Evolutionary conservation across 2,797 vertebrate species (phyloP), one percentile per base, ranked within the genome.

Genomic region (Ctenopoma kingsleyae): DNA sequence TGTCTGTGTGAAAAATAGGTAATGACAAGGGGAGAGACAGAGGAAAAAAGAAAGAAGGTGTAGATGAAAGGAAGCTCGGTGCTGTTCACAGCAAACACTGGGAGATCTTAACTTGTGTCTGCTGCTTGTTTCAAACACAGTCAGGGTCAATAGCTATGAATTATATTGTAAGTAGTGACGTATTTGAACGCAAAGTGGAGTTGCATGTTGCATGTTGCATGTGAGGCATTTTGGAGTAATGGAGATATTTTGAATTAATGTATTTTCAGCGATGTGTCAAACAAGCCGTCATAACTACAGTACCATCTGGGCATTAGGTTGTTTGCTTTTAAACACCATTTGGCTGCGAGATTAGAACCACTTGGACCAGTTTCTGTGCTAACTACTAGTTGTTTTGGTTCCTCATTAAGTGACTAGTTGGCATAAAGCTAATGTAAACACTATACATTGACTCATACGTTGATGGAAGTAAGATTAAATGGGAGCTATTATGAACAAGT

Each of bases 61-160:
- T 27, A 49, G 74, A 79, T 85, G 56, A 76, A 71, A 80, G 53
- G 49, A 65, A 60, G 54, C 69, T 53, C 55, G 67, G 62, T 76
- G 78, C 56, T 62, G 0, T 75, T 86, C 54, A 65, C 67, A 32
- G 36, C 55, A 76, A 60, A 79, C 73, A 81, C 74, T 68, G 49
- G 48, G 32, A 71, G 62, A 58, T 25, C 15, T 67, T 40, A 40
- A 60, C 2, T 23, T 44, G 53, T 61, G 41, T 60, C 11, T 66
- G 0, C 22, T 15, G 52, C 69, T 66, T 69, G 50, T 63, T 68
- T 68, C 58, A 64, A 32, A 32, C 68, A 58, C 54, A 48, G 58
- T 43, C 38, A 44, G 30, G 22, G 80, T 80, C 83, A 65, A 72
- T 58, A 63, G 6, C 20, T 47, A 12, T 56, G 51, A 76, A 48